Conservation (phyloP, 2,797 vertebrate species). For the Protosalanx chinensis region DNA sequence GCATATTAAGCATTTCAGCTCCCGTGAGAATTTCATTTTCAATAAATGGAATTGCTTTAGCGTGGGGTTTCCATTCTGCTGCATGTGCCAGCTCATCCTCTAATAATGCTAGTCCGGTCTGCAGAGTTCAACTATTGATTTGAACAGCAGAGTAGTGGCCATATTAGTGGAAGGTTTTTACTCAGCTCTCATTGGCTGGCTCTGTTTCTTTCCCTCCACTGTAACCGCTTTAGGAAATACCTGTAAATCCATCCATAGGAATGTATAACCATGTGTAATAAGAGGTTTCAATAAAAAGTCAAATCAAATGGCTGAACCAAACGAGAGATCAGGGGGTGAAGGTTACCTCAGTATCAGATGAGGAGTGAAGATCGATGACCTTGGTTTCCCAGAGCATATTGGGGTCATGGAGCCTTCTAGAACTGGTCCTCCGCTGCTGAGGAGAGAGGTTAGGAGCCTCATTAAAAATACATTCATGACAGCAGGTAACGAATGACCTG, state of each 20-base stretch:
- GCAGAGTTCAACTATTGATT: too few relatives aligned
- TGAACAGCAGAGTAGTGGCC: too few relatives aligned
- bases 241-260: too few relatives aligned
- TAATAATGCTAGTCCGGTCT: neutral
- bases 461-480: conserved; percentile 76
- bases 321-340: conserved; percentile 20
- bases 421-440: conserved; percentile 76
- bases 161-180: too few relatives aligned
- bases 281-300: too few relatives aligned
- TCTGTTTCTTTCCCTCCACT: too few relatives aligned
- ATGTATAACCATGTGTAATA: too few relatives aligned
- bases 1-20: conserved; percentile 34
- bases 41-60: neutral
- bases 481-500: conserved; percentile 66
- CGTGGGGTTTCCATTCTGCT: neutral
- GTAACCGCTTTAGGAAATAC: too few relatives aligned
- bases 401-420: conserved; percentile 78
- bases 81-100: neutral
- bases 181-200: too few relatives aligned
- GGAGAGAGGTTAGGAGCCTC: conserved; percentile 81
- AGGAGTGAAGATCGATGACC: conserved; percentile 46
- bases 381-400: conserved; percentile 70
- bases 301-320: too few relatives aligned
- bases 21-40: too few relatives aligned
- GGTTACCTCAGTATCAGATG: conserved; percentile 50